Percentiles rank a stretch among this genome's conserved stretches.
phyloP scores from a whole-genome alignment of 2,888 invertebrate genomes.

The Eumerus sabulonum region DNA sequence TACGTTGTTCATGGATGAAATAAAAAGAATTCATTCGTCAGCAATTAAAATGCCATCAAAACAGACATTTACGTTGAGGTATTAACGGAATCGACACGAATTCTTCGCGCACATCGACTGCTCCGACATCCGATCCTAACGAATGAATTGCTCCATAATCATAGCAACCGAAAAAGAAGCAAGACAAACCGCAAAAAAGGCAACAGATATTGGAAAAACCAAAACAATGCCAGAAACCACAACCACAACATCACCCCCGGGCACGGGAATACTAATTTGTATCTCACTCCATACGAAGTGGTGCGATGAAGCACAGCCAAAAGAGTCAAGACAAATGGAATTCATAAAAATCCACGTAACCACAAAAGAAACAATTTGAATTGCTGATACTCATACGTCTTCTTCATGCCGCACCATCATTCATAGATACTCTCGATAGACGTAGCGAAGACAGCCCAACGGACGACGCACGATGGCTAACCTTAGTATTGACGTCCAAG shows the following conservation, averaged over 20 bases:
- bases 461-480: not conserved
- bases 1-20: conserved; percentile 46
- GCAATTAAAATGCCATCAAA: conserved; percentile 62
- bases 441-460: too few relatives aligned
- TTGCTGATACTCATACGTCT: conserved; percentile 39
- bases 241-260: conserved; percentile 5
- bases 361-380: conserved; percentile 58
- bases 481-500: conserved; percentile 33
- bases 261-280: conserved; percentile 43
- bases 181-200: too few relatives aligned
- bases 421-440: too few relatives aligned
- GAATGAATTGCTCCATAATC: conserved; percentile 60
- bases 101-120: conserved; percentile 27
- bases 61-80: conserved; percentile 52
- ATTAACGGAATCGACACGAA: conserved; percentile 41
- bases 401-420: conserved; percentile 18
- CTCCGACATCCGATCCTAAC: conserved; percentile 23
- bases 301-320: conserved; percentile 23
- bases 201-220: too few relatives aligned
- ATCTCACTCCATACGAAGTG: not conserved
- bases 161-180: conserved; percentile 37
- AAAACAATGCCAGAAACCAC: not conserved
- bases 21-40: conserved; percentile 42
- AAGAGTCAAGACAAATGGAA: conserved; percentile 55
- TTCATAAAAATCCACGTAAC: conserved; percentile 57